These are phyloP conservation scores for Clarias batrachus DNA, from an alignment of 2,113 vertebrate species.

Conservation along the genomic window DNA sequence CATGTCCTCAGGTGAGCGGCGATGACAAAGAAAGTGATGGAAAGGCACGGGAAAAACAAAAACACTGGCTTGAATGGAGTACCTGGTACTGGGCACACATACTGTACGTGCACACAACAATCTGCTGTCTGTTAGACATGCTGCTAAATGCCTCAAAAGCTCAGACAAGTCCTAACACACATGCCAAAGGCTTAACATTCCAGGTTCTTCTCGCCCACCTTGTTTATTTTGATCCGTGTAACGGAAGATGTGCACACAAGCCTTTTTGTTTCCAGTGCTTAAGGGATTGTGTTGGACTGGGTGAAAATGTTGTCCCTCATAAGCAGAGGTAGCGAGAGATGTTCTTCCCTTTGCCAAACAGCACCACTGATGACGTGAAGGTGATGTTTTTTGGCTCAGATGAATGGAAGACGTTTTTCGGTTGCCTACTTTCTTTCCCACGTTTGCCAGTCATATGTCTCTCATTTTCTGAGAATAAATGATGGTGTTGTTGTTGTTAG, in stretches of 20 bases:
- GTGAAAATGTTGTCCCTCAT: slow-evolving; percentile 8
- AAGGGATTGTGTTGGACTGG: slow-evolving; percentile 17
- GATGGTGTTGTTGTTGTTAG: neutral
- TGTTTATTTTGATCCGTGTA: slow-evolving; percentile 37
- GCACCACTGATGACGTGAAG: neutral
- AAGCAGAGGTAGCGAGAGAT: neutral
- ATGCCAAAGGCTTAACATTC: slow-evolving; percentile 22
- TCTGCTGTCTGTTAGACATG: slow-evolving; percentile 24
- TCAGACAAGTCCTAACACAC: slow-evolving; percentile 42
- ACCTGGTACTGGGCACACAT: neutral
- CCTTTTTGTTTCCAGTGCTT: slow-evolving; percentile 11
- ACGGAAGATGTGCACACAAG: slow-evolving; percentile 19
- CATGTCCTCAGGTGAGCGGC: neutral
- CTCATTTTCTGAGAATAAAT: neutral
- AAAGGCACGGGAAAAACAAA: neutral
- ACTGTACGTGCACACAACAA: neutral
- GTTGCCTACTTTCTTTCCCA: neutral
- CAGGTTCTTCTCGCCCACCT: slow-evolving; percentile 9
- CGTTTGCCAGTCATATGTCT: neutral
- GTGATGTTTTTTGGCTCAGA: neutral
- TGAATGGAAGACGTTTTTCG: neutral
- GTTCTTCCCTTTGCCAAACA: neutral
- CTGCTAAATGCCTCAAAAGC: slow-evolving; percentile 37
- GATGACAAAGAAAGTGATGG: slow-evolving; percentile 25
- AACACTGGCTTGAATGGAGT: neutral